phyloP scores from a whole-genome alignment of 2,797 vertebrate genomes.

The Enteromius anoplus region DNA sequence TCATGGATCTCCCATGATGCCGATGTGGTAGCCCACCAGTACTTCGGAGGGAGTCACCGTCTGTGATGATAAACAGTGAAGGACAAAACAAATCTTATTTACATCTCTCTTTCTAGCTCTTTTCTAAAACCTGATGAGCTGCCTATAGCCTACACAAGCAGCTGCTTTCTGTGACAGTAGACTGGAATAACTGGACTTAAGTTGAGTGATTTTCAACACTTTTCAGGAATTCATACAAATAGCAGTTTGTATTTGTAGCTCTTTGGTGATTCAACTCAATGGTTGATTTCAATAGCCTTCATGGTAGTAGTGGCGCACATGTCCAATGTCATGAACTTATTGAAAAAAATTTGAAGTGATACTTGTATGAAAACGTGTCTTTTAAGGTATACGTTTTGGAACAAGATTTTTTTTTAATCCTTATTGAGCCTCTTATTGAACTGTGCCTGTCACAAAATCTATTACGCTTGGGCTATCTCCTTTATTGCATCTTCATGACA shows the following conservation, averaged over 20 bases:
- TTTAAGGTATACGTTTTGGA: background rate
- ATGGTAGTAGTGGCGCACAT: background rate
- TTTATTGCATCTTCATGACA: conserved; percentile 19
- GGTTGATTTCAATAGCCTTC: background rate
- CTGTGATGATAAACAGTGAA: conserved; percentile 23
- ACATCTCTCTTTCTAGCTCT: conserved; percentile 4
- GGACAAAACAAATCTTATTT: conserved; percentile 21
- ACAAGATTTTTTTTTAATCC: background rate
- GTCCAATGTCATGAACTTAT: background rate
- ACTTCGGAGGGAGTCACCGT: conserved; percentile 52
- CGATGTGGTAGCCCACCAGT: conserved; percentile 42
- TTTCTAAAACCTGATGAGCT: conserved; percentile 8
- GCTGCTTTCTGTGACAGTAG: conserved; percentile 38
- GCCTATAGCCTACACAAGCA: conserved; percentile 6
- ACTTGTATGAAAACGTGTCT: background rate
- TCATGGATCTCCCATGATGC: conserved; percentile 55
- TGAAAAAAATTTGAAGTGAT: background rate
- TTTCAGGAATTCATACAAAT: conserved; percentile 13
- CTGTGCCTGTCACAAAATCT: background rate
- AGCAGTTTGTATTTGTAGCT: background rate
- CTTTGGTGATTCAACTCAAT: background rate
- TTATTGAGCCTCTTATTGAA: background rate
- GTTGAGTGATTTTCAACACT: background rate
- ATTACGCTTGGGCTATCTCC: background rate
- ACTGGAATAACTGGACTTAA: background rate